Conservation (phyloP, 2,113 vertebrate genomes). For the Lagopus muta region DNA sequence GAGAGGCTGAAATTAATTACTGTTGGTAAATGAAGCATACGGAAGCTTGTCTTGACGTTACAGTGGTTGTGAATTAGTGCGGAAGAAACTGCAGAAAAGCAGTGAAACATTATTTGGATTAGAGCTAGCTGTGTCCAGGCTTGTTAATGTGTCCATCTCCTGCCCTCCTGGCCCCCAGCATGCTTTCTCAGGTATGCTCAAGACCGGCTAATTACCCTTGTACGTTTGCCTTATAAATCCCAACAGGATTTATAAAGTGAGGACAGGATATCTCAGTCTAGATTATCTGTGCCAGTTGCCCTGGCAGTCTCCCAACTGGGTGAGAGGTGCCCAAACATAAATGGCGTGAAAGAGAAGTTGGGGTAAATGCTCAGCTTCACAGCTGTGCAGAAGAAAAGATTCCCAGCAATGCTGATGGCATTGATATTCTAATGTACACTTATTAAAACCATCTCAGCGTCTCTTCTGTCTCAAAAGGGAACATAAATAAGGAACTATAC, state of each 20-base stretch:
- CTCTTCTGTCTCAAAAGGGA: not conserved
- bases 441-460: not conserved
- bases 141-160: not conserved
- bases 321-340: not conserved
- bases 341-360: not conserved
- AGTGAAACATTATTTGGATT: not conserved
- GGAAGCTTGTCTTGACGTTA: slow-evolving; percentile 60
- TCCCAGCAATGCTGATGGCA: not conserved
- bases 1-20: slow-evolving; percentile 75
- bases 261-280: not conserved
- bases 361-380: not conserved
- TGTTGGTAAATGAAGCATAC: slow-evolving; percentile 76
- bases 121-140: not conserved
- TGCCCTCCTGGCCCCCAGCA: not conserved
- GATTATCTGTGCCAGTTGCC: not conserved
- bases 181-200: not conserved
- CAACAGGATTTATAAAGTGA: not conserved
- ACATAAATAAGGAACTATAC: not conserved
- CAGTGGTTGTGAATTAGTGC: slow-evolving; percentile 76
- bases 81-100: slow-evolving; percentile 68
- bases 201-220: not conserved
- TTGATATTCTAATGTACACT: not conserved
- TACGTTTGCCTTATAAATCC: not conserved
- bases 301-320: not conserved
- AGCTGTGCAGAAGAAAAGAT: not conserved